These are phyloP conservation scores for Cryptotis parvus DNA, from an alignment of 2,113 vertebrate species.

Conservation along the genomic window DNA sequence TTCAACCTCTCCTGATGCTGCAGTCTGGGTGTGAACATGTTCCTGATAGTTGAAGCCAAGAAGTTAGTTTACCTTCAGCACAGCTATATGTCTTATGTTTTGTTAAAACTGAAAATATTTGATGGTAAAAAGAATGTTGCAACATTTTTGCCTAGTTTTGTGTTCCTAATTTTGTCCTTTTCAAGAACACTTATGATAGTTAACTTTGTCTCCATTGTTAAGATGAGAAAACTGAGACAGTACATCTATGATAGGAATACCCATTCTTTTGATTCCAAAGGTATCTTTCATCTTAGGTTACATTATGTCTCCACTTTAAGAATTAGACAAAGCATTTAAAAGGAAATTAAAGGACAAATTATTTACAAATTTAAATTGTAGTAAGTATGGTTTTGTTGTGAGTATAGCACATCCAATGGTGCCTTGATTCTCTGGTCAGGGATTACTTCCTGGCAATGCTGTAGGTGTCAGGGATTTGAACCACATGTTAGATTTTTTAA, in stretches of 20 bases:
- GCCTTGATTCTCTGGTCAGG: no score
- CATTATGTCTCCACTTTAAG: neutral
- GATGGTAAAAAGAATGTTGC: neutral
- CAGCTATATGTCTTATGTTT: no score
- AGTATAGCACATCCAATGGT: no score
- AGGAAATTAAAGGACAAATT: conserved; percentile 20
- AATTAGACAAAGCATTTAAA: neutral
- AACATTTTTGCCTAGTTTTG: neutral
- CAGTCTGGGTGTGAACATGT: no score
- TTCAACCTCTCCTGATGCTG: no score
- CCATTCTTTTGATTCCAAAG: neutral
- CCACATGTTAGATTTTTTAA: no score
- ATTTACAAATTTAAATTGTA: conserved; percentile 5
- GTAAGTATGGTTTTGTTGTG: conserved; percentile 24
- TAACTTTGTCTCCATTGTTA: neutral
- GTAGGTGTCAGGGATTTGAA: no score
- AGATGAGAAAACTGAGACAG: neutral
- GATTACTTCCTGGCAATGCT: no score
- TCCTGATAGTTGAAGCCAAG: no score
- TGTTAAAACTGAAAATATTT: no score
- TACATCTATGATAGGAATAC: neutral
- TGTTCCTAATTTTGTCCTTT: neutral
- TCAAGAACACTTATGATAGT: neutral
- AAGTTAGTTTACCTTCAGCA: no score
- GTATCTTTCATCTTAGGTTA: neutral